A percentile compares a stretch with the other conserved stretches of the same genome.
Evolutionary conservation across 2,888 invertebrate genomes (phyloP).

Genomic region (Nomada ruficornis): DNA sequence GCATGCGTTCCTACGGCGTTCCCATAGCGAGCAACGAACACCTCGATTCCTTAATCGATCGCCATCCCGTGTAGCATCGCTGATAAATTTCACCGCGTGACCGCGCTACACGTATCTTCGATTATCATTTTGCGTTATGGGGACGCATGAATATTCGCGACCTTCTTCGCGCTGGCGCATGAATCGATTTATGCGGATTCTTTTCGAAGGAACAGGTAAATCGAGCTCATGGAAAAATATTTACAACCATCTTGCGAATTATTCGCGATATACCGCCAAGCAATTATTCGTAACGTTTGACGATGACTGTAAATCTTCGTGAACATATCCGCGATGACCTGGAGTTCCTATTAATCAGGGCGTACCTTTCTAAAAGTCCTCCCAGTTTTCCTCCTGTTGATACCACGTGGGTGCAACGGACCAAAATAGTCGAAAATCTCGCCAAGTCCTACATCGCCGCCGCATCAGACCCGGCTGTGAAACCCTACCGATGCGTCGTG

Average conservation of each 20-base stretch:
- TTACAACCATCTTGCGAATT: neutral
- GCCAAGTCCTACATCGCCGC: slow-evolving; percentile 33
- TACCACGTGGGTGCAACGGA: slow-evolving; percentile 38
- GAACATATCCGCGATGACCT: slow-evolving; percentile 1
- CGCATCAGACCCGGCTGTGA: slow-evolving; percentile 61
- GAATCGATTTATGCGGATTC: slow-evolving; percentile 12
- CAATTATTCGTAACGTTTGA: neutral
- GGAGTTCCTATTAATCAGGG: neutral
- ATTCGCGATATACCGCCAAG: neutral
- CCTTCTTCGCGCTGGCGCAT: neutral
- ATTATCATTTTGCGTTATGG: slow-evolving; percentile 52
- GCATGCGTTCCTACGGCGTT: slow-evolving; percentile 52
- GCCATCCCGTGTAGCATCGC: slow-evolving; percentile 49
- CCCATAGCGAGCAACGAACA: slow-evolving; percentile 33
- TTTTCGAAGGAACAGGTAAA: neutral
- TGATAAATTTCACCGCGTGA: slow-evolving; percentile 56
- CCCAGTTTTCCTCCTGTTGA: slow-evolving; percentile 24
- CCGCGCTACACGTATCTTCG: slow-evolving; percentile 56
- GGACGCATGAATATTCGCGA: slow-evolving; percentile 25
- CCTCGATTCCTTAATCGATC: slow-evolving; percentile 68
- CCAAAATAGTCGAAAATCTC: slow-evolving; percentile 61
- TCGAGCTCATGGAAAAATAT: neutral
- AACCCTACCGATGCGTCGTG: slow-evolving; percentile 72
- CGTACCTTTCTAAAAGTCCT: neutral
- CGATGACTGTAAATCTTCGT: neutral